Conservation (phyloP, 2,888 invertebrate species). For the Platycheirus albimanus region DNA sequence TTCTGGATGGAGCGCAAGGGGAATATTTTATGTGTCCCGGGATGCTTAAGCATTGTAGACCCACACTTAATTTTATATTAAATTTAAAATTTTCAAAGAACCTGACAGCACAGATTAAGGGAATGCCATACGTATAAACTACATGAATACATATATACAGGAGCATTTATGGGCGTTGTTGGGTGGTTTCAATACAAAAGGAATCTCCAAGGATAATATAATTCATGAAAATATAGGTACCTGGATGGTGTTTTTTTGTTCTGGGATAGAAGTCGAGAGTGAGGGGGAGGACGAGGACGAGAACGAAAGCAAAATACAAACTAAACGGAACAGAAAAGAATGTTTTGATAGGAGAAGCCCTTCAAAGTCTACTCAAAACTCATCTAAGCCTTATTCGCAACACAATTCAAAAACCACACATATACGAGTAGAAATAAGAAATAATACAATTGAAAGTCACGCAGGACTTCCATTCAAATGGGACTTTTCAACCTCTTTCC, state of each 20-base stretch:
- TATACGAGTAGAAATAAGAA: too few relatives aligned
- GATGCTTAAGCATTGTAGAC: slow-evolving; percentile 22
- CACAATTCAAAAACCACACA: slow-evolving; percentile 27
- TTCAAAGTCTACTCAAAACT: slow-evolving; percentile 23
- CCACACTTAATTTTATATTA: slow-evolving; percentile 48
- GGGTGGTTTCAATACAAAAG: neutral
- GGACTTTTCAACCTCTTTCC: slow-evolving; percentile 7
- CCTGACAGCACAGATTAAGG: slow-evolving; percentile 65
- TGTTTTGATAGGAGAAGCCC: slow-evolving; percentile 43
- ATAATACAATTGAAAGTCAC: slow-evolving; percentile 19
- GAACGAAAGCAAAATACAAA: neutral
- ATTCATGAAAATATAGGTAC: slow-evolving; percentile 25
- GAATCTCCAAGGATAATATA: slow-evolving; percentile 35
- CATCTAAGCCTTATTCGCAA: neutral
- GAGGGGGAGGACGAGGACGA: neutral
- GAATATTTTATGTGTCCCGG: slow-evolving; percentile 53
- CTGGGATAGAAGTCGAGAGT: neutral
- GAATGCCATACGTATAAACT: slow-evolving; percentile 54
- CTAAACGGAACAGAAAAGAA: slow-evolving; percentile 8
- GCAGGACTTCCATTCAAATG: slow-evolving; percentile 36
- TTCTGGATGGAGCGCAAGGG: slow-evolving; percentile 8
- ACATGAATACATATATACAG: too few relatives aligned
- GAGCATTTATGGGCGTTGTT: slow-evolving; percentile 44
- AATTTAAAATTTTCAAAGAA: slow-evolving; percentile 65
- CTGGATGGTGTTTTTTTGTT: neutral